phyloP scores from a whole-genome alignment of 2,797 vertebrate species.

The Todus mexicanus region DNA sequence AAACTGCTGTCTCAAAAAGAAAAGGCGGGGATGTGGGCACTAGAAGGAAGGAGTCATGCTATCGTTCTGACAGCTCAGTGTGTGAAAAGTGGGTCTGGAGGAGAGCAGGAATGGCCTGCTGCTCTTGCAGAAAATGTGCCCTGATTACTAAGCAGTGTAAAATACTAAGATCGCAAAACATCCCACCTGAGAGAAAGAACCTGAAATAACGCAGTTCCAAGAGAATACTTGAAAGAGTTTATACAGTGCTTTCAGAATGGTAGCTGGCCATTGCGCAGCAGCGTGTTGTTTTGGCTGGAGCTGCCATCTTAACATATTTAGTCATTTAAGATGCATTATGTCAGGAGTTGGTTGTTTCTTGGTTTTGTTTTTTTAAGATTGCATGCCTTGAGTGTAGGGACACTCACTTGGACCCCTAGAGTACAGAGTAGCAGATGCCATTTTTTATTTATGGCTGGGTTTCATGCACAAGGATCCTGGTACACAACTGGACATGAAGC shows the following conservation, averaged over 20 bases:
- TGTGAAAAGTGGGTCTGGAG: background rate
- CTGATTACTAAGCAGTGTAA: background rate
- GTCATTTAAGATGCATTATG: background rate
- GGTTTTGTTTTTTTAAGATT: background rate
- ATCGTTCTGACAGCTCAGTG: background rate
- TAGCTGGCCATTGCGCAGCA: background rate
- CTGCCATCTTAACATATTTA: background rate
- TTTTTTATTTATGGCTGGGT: background rate
- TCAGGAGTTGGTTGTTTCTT: background rate
- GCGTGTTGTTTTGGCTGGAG: background rate
- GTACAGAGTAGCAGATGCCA: background rate
- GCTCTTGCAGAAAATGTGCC: background rate
- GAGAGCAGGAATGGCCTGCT: background rate
- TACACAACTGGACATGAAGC: background rate
- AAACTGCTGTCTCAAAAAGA: background rate
- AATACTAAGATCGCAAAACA: background rate
- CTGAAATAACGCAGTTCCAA: background rate
- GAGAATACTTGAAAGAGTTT: background rate
- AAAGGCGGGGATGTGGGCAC: too few species aligned
- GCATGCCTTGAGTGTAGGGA: background rate
- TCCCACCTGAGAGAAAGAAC: background rate
- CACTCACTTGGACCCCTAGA: background rate
- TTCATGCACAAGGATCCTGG: background rate
- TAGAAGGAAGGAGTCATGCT: background rate
- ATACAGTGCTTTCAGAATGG: background rate